phyloP scores from a whole-genome alignment of 2,113 vertebrate species.

The Scopus umbretta region DNA sequence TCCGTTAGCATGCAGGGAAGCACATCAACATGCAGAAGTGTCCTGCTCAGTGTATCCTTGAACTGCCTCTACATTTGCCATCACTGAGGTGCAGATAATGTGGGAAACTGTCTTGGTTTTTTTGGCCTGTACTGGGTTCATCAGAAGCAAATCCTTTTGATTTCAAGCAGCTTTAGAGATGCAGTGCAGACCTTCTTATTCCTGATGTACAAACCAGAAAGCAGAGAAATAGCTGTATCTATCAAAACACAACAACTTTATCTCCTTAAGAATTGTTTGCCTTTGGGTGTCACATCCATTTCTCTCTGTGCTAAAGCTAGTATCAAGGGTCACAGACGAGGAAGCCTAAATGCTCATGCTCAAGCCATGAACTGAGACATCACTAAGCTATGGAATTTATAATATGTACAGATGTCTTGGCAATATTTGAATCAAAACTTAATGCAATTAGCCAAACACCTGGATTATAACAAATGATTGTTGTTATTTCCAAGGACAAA shows the following conservation, averaged over 20 bases:
- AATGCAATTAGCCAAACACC: not conserved
- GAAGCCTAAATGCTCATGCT: not conserved
- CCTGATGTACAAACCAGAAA: not conserved
- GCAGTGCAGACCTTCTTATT: not conserved
- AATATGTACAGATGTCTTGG: not conserved
- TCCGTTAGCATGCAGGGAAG: rapidly evolving
- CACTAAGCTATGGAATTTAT: not conserved
- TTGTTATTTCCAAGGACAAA: not conserved
- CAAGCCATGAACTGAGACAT: not conserved
- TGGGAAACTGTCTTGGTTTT: not conserved
- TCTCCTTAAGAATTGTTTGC: not conserved
- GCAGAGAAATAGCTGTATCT: not conserved
- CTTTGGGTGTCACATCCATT: not conserved
- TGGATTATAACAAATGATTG: not conserved
- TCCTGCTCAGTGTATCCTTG: not conserved
- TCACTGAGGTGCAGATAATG: not conserved
- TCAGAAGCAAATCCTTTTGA: not conserved
- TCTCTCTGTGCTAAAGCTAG: not conserved
- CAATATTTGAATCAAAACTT: not conserved
- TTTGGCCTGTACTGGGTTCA: not conserved
- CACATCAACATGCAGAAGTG: not conserved
- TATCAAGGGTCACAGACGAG: not conserved
- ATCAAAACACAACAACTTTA: not conserved
- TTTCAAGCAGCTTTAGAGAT: not conserved
- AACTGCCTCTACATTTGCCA: not conserved